Conservation (phyloP, 1,140 invertebrate genomes). For the Tachypleus tridentatus region DNA sequence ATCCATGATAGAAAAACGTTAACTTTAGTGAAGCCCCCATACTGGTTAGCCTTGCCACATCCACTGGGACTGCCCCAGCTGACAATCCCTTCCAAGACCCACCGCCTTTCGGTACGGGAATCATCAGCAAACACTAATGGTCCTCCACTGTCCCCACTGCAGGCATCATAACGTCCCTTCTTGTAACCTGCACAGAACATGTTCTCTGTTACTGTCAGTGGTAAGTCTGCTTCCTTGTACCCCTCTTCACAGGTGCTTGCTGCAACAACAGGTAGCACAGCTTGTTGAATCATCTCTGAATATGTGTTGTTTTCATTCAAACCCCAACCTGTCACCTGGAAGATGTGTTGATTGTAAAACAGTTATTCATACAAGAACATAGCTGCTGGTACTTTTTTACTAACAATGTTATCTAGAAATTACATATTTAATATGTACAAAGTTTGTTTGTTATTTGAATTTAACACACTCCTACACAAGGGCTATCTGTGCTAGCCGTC, state of each 20-base stretch:
- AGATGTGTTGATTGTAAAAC: not conserved
- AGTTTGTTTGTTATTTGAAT: too few relatives aligned
- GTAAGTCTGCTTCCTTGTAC: slow-evolving; percentile 14
- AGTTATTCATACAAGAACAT: too few relatives aligned
- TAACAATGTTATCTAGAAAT: too few relatives aligned
- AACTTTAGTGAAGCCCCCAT: slow-evolving; percentile 19
- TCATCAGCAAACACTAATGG: slow-evolving; percentile 18
- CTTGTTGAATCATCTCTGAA: slow-evolving; percentile 17
- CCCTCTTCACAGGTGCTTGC: slow-evolving; percentile 12
- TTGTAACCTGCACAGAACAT: slow-evolving; percentile 18
- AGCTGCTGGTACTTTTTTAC: too few relatives aligned
- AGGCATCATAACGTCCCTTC: slow-evolving; percentile 9
- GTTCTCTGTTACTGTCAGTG: slow-evolving; percentile 17
- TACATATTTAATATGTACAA: too few relatives aligned
- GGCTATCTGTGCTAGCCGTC: too few relatives aligned
- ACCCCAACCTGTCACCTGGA: slow-evolving; percentile 19
- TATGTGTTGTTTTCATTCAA: slow-evolving; percentile 20
- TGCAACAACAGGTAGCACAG: slow-evolving; percentile 14
- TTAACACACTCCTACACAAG: too few relatives aligned
- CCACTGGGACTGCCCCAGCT: slow-evolving; percentile 19
- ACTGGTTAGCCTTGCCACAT: slow-evolving; percentile 15
- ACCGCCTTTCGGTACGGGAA: slow-evolving; percentile 14
- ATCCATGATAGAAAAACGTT: slow-evolving; percentile 17
- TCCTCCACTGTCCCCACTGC: slow-evolving; percentile 20
- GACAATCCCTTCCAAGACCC: slow-evolving; percentile 18